Evolutionary conservation across 1,140 invertebrate genomes (phyloP), one percentile per base, ranked within the genome.

Genomic region (Ceratina japonica): DNA sequence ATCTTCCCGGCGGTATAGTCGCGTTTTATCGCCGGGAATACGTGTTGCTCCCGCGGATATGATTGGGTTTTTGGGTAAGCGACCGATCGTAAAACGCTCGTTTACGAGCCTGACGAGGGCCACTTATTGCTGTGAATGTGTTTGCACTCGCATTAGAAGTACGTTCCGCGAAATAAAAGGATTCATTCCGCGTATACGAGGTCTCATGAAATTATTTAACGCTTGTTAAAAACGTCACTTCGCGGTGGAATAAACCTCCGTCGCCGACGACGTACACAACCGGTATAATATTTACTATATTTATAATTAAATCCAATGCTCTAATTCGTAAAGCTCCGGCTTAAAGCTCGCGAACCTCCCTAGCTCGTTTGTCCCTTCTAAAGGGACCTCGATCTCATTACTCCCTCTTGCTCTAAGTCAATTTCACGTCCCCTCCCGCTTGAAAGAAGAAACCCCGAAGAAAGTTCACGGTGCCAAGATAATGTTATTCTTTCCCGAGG

Each of bases 41-140:
- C 59, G 61, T 58, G 76, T 78, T 58, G 58, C 58, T 8, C 18
- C 15, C 8, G 68, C 27, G 65, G 51, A 64, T 73, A 73, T 72
- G 77, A 84, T 84, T 71, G 63, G 63, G 52, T 80, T 84, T 74
- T 84, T 73, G 58, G 68, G 24, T 84, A 84, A 84, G 44, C 68
- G 62, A 8, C 56, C 62, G 54, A 54, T 66, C 75, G 72, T 84
- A 84, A 84, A 84, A 13, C 52, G 31, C 18, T 63, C 68, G 52
- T 84, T 84, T 84, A 84, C 77, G 77, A 84, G 24, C 31, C 56
- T 58, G 76, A 84, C 80, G 59, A 84, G 61, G 20, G 18, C 13
- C 27, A 22, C 54, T 70, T 70, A 44, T 12, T 51, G 51, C 62
- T 44, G 37, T 44, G 37, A 44, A 44, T 44, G 37, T 20, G 56